These are phyloP conservation scores for Drosophila neutralis DNA, from an alignment of 2,888 invertebrate genomes.

Conservation along the genomic window DNA sequence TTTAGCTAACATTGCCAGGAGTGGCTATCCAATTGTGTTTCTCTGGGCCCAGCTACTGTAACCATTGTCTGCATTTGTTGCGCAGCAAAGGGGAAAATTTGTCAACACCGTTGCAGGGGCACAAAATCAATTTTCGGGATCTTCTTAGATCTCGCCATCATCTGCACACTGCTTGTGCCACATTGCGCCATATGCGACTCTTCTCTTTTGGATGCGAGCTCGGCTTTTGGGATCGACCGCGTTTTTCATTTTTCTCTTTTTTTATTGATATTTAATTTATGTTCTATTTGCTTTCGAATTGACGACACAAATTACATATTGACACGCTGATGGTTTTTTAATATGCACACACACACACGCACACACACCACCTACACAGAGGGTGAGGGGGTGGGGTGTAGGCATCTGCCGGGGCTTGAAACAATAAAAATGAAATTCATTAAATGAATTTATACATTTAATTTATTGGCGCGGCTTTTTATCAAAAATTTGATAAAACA, in stretches of 20 bases:
- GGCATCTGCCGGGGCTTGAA: constrained; percentile 65
- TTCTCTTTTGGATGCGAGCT: constrained; percentile 2
- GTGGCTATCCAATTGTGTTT: constrained; percentile 61
- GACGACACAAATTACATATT: constrained; percentile 82
- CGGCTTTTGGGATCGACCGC: constrained; percentile 36
- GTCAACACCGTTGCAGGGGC: constrained; percentile 53
- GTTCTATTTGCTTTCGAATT: constrained; percentile 67
- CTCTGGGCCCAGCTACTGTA: constrained; percentile 51
- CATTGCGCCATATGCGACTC: constrained; percentile 42
- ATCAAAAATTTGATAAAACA: constrained; percentile 81
- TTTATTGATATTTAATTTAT: constrained; percentile 79
- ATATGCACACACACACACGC: constrained; percentile 66
- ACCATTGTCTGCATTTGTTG: constrained; percentile 34
- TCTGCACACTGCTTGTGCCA: constrained; percentile 8
- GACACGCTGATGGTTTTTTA: constrained; percentile 82
- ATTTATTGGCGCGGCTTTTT: constrained; percentile 78
- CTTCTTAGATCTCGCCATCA: constrained; percentile 52
- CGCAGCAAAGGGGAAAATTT: constrained; percentile 61
- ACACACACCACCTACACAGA: constrained; percentile 21
- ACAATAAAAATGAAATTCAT: constrained; percentile 78
- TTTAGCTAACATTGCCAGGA: constrained; percentile 66
- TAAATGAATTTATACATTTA: constrained; percentile 81
- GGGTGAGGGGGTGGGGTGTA: constrained; percentile 10
- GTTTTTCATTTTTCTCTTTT: constrained; percentile 3
- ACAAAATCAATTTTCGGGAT: constrained; percentile 66